A percentile compares a stretch with the other conserved stretches of the same genome.
Conservation (phyloP, 2,797 vertebrate species). For the Dromococcyx pavoninus region DNA sequence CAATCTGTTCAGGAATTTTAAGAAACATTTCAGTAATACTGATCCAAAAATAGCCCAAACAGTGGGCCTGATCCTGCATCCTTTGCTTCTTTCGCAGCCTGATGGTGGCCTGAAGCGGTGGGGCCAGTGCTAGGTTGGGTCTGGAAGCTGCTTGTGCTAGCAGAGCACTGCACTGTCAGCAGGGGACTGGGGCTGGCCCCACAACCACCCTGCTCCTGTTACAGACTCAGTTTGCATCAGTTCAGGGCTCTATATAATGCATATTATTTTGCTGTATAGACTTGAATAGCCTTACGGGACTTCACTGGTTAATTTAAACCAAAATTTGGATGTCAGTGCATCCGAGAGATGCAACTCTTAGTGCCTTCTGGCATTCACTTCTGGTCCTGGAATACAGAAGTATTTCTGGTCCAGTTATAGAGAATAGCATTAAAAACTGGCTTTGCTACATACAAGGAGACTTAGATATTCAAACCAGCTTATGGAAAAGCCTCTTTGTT, state of each 20-base stretch:
- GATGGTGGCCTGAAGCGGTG: not conserved
- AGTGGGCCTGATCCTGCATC: not conserved
- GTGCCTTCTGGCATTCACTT: slow-evolving; percentile 8
- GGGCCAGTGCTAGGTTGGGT: rapidly evolving
- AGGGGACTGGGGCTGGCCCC: rapidly evolving
- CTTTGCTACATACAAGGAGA: not conserved
- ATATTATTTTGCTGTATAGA: not conserved
- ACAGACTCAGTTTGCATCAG: not conserved
- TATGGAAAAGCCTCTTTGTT: not conserved
- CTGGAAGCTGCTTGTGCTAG: not conserved
- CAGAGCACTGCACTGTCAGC: rapidly evolving
- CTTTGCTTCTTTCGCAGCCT: not conserved
- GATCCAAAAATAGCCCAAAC: not conserved
- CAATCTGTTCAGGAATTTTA: slow-evolving; percentile 5
- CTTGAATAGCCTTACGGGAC: not conserved
- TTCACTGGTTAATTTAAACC: not conserved
- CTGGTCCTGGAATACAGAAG: not conserved
- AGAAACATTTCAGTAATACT: not conserved
- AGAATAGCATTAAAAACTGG: not conserved
- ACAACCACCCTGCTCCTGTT: not conserved
- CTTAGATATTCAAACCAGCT: not conserved
- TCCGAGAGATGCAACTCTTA: not conserved
- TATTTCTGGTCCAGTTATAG: not conserved
- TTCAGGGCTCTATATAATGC: not conserved
- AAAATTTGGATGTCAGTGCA: not conserved